Conservation (phyloP, 2,888 invertebrate genomes). For the Strigamia transsilvanica region DNA sequence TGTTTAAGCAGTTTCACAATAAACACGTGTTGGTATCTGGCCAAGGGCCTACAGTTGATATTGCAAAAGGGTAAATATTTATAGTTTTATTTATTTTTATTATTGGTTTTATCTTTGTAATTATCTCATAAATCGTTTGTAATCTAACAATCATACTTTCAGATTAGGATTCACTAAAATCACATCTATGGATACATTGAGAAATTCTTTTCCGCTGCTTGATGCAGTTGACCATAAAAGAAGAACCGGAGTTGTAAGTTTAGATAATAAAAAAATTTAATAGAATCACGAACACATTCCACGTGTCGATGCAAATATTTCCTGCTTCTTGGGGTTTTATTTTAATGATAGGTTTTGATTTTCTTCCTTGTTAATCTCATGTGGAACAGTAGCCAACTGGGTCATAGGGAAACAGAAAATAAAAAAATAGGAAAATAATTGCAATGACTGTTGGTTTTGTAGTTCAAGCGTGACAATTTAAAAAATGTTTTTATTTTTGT, state of each 20-base stretch:
- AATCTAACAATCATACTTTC: conserved; percentile 54
- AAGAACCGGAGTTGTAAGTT: conserved; percentile 63
- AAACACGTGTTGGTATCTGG: conserved; percentile 72
- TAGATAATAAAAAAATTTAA: background rate
- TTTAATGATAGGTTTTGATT: no score
- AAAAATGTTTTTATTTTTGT: conserved; percentile 49
- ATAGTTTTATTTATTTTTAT: background rate
- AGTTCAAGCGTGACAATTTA: background rate
- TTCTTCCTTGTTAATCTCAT: no score
- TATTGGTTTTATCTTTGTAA: background rate
- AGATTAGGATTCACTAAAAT: conserved; percentile 71
- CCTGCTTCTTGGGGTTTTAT: no score
- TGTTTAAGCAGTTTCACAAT: conserved; percentile 71
- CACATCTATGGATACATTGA: conserved; percentile 70
- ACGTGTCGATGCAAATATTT: no score
- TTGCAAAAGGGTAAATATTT: conserved; percentile 63
- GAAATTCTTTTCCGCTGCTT: conserved; percentile 69
- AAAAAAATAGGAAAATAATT: no score
- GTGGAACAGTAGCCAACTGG: no score
- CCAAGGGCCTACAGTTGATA: conserved; percentile 69
- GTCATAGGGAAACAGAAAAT: no score
- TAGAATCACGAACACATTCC: conserved; percentile 20
- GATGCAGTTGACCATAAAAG: conserved; percentile 70
- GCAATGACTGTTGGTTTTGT: no score
- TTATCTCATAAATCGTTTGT: background rate